Evolutionary conservation across 64 coral and sea anemone species (phyloP), one percentile per base, ranked within the genome.

Genomic region (Platygyra sinensis): DNA sequence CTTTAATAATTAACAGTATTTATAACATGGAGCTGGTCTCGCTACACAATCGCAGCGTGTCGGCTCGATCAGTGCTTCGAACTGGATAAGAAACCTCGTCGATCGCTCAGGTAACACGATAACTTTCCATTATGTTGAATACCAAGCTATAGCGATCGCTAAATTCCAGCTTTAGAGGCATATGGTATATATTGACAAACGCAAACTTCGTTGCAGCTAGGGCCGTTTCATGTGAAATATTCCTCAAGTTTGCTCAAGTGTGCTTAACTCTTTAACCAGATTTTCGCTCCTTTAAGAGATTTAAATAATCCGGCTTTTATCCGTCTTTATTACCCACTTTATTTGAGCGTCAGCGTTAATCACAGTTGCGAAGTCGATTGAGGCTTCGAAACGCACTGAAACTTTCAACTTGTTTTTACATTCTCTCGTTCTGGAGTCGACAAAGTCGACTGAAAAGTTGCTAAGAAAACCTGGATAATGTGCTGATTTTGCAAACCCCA

Each of bases 1-100:
- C n/a, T 12, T 63, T 72, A 85, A 67, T 85, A 85, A 85, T 72
- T 69, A 72, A 67, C 3, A 85, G 31, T 31, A 14, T 14, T 72
- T 51, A 85, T 72, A 27, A 42, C 62, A 72, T 72, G 38, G 20
- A 52, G 67, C 22, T 71, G 67, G 38, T 71, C 46, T 85, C 63
- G 81, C 62, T 15, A 67, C 32, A 24, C 13, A 13, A 11, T 10
- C 49, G 14, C 24, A 50, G 62, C 27, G 30, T 50, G 12, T 50
- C 62, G 1, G 9, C 22, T 0, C 29, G 61, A 30, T 14, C 49
- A 18, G n/a, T 36, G 38, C 33, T 50, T 25, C 38, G 81, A 27
- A 15, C 62, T 69, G 24, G 61, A 61, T 42, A 24, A 2, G 81
- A 85, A 25, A 27, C 50, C 50, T 64, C 63, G 0, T 25, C 81